Evolutionary conservation across 1,140 invertebrate genomes (phyloP).

Genomic region (Philotrypesis tridentata): DNA sequence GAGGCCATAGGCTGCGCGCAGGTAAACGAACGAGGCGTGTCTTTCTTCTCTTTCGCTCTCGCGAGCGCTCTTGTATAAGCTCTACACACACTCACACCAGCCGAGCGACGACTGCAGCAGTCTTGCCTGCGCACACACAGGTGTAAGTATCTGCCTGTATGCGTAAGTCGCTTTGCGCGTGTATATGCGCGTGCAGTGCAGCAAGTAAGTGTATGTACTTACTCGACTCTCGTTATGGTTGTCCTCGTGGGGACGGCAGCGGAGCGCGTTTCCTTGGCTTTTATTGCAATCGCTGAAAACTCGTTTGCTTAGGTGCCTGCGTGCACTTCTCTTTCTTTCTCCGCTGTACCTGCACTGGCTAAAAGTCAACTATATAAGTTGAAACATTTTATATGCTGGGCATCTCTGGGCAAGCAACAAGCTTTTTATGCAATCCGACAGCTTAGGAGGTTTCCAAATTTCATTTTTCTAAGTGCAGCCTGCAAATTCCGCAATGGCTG

Average conservation of each 20-base stretch:
- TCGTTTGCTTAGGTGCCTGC: background rate
- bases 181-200: too few relatives aligned
- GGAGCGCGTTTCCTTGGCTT: conserved; percentile 7
- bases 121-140: background rate
- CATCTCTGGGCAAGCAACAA: background rate
- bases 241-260: conserved; percentile 7
- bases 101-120: background rate
- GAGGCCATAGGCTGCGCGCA: background rate
- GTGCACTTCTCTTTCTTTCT: background rate
- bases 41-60: background rate
- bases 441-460: too few relatives aligned
- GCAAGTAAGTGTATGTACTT: background rate
- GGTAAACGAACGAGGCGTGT: conserved; percentile 8
- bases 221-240: conserved; percentile 20
- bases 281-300: conserved; percentile 20
- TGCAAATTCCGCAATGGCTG: background rate
- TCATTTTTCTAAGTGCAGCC: background rate
- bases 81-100: too few relatives aligned
- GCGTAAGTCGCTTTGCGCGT: too few relatives aligned
- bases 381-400: background rate
- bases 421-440: too few relatives aligned
- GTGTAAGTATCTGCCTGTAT: background rate
- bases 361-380: background rate
- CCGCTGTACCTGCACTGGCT: background rate
- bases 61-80: background rate